Base-by-base conservation (phyloP, 2,797 vertebrate species). In the Helostoma temminkii region DNA sequence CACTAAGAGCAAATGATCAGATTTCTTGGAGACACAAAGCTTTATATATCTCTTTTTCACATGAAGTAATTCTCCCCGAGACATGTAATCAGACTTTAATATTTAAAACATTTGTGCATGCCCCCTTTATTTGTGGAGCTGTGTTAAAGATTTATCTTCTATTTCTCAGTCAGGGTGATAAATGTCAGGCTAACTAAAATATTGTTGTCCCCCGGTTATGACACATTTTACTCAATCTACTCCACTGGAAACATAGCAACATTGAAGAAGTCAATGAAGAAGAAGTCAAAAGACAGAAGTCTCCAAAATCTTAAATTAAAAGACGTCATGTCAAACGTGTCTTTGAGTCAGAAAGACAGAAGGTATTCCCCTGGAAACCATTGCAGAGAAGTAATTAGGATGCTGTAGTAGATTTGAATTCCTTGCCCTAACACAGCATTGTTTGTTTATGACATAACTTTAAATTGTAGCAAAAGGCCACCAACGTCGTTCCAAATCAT, bases 41-140 rank as follows among this genome's bases (percentile, higher is more conserved):
- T n/a, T n/a, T n/a, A n/a, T n/a, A n/a, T n/a, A n/a, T n/a, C n/a
- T n/a, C n/a, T n/a, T n/a, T n/a, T n/a, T n/a, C n/a, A n/a, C n/a
- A n/a, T n/a, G n/a, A n/a, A n/a, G n/a, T n/a, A n/a, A n/a, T n/a
- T n/a, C n/a, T n/a, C n/a, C n/a, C n/a, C n/a, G n/a, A n/a, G n/a
- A n/a, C n/a, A n/a, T n/a, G n/a, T 30, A 4, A 52, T 30, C 56
- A 66, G 52, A 57, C 24, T 57, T 62, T 56, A 48, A 63, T 30
- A 54, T 47, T n/a, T 50, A 52, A 62, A 52, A 58, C n/a, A n/a
- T 52, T 25, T 52, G 42, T 3, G 2, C n/a, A 28, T 5, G 14
- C 22, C 4, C 12, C 9, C 21, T 65, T 55, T 61, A 45, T 48
- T 30, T 60, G 32, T 37, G 24, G 21, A 37, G 57, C 46, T 19